Evolutionary conservation across 2,888 invertebrate genomes (phyloP).

Genomic region (Lymantria dispar): DNA sequence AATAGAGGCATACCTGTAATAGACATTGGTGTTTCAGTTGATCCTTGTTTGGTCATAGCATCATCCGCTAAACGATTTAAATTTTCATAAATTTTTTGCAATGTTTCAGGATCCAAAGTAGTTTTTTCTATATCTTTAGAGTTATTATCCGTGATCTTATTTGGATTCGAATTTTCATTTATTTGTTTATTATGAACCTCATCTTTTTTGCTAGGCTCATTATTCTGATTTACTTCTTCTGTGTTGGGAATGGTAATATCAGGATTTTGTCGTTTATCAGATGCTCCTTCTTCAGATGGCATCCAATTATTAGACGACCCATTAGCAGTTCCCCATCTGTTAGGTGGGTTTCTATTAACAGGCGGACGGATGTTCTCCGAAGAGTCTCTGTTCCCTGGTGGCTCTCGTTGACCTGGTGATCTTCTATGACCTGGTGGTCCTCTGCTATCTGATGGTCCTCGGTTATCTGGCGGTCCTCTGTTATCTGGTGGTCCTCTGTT

Average conservation of each 20-base stretch:
- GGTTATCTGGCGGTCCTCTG: conserved; percentile 4
- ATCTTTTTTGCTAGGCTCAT: conserved; percentile 14
- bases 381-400: neutral
- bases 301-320: too few species aligned
- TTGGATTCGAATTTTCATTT: conserved; percentile 1
- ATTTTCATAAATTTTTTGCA: conserved; percentile 6
- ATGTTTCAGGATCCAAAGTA: neutral
- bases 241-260: neutral
- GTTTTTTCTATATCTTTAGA: neutral
- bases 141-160: neutral
- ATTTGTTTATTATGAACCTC: conserved; percentile 9
- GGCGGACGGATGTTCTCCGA: neutral
- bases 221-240: neutral
- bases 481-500: neutral
- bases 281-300: neutral
- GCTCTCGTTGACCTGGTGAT: neutral
- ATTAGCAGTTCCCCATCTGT: too few species aligned
- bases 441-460: conserved; percentile 14
- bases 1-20: conserved; percentile 17
- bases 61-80: neutral
- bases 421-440: conserved; percentile 9
- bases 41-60: neutral
- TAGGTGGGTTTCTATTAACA: neutral
- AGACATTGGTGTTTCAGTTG: neutral
- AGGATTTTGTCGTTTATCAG: neutral